These are phyloP conservation scores for Drosophila neocordata DNA, from an alignment of 1,140 invertebrate species.

Conservation along the genomic window DNA sequence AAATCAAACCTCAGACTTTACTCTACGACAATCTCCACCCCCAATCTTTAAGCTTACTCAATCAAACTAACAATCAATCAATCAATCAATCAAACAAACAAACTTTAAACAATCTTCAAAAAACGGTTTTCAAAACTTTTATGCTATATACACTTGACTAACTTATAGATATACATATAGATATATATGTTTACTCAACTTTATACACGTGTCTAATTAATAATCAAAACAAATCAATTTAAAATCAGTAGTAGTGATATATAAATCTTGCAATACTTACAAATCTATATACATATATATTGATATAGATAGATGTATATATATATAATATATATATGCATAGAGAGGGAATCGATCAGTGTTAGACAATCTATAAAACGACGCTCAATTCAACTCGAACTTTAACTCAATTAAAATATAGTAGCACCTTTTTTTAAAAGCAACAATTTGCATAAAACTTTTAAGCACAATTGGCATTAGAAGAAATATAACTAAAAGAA, in stretches of 20 bases:
- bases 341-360: neutral
- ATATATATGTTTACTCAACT: slow-evolving; percentile 33
- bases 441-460: slow-evolving; percentile 78
- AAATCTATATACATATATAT: slow-evolving; percentile 16
- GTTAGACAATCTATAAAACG: slow-evolving; percentile 43
- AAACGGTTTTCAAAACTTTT: slow-evolving; percentile 74
- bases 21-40: slow-evolving; percentile 71
- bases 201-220: slow-evolving; percentile 46
- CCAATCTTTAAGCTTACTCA: slow-evolving; percentile 39
- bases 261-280: slow-evolving; percentile 19
- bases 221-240: slow-evolving; percentile 34
- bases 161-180: neutral
- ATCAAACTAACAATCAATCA: slow-evolving; percentile 64
- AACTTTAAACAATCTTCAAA: slow-evolving; percentile 66
- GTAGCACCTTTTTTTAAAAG: slow-evolving; percentile 1
- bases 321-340: neutral
- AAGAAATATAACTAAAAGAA: slow-evolving; percentile 31
- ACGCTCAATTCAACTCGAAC: slow-evolving; percentile 38
- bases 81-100: slow-evolving; percentile 63
- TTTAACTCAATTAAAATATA: slow-evolving; percentile 33
- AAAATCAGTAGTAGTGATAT: slow-evolving; percentile 62
- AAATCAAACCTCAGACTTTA: slow-evolving; percentile 63
- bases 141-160: slow-evolving; percentile 1
- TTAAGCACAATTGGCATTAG: slow-evolving; percentile 60
- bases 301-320: neutral